These are phyloP conservation scores for Anser brachyrhynchus DNA, from an alignment of 2,113 vertebrate species.

Conservation along the genomic window DNA sequence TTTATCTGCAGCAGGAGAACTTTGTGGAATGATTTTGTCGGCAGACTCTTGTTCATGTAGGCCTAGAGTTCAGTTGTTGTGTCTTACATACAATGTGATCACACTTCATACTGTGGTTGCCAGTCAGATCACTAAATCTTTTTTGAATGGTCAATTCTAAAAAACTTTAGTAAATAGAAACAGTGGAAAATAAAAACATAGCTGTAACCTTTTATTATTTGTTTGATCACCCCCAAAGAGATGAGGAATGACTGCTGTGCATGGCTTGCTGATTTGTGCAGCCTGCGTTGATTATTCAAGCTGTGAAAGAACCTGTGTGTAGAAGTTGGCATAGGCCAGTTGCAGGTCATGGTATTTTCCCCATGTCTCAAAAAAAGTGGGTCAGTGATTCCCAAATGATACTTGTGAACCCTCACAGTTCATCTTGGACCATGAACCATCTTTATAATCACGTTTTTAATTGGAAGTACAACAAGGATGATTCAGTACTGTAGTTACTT, in stretches of 20 bases:
- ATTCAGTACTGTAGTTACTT: not conserved
- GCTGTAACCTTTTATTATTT: slow-evolving; percentile 11
- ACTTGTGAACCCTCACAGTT: not conserved
- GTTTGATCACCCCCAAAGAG: not conserved
- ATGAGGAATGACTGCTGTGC: not conserved
- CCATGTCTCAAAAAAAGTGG: not conserved
- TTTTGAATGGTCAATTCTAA: not conserved
- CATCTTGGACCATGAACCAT: not conserved
- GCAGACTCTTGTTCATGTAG: not conserved
- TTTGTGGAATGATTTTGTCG: not conserved
- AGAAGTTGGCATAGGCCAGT: not conserved
- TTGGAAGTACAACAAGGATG: not conserved
- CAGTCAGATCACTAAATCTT: slow-evolving; percentile 2
- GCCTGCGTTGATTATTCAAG: not conserved
- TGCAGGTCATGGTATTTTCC: not conserved
- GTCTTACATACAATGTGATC: not conserved
- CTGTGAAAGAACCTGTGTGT: not conserved
- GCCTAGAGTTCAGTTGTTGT: not conserved
- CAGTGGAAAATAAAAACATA: not conserved
- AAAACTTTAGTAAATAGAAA: not conserved
- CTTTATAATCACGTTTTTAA: not conserved
- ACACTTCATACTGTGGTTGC: not conserved
- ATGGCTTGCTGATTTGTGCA: not conserved
- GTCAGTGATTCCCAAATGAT: not conserved
- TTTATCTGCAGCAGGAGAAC: not conserved